Percentiles rank a stretch among this genome's conserved stretches.
Conservation (phyloP, 2,113 vertebrate genomes). For the Ctenodactylus gundi region DNA sequence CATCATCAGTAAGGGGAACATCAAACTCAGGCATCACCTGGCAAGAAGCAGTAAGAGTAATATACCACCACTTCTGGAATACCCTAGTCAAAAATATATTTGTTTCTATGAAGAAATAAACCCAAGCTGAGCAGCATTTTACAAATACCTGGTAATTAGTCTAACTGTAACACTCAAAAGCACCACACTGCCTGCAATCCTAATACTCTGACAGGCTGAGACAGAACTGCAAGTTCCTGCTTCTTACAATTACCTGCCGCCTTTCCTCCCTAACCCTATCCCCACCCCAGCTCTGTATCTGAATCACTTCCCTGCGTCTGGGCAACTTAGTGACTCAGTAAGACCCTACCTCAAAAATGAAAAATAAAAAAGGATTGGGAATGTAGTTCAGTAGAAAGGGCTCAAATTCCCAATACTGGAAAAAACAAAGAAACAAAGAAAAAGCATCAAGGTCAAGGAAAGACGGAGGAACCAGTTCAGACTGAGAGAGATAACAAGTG, state of each 20-base stretch:
- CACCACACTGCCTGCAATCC: background rate
- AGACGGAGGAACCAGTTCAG: background rate
- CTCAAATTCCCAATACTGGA: background rate
- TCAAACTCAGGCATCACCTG: background rate
- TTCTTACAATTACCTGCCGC: background rate
- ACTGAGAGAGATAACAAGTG: background rate
- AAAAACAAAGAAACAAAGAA: background rate
- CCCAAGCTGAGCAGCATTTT: background rate
- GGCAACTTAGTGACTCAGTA: background rate
- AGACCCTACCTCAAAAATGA: background rate
- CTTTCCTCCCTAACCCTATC: background rate
- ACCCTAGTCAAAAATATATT: slow-evolving; percentile 16
- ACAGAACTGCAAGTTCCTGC: background rate
- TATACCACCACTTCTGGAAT: background rate
- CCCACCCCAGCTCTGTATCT: background rate
- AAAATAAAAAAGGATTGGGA: background rate
- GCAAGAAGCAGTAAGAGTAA: background rate
- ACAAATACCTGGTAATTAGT: slow-evolving; percentile 13
- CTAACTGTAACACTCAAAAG: background rate
- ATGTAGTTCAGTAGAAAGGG: background rate
- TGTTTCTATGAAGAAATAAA: slow-evolving; percentile 31
- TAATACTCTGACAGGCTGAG: background rate
- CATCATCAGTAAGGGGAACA: background rate
- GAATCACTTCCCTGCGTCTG: background rate
- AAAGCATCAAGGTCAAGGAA: slow-evolving; percentile 22